These are phyloP conservation scores for Rhea pennata DNA, from an alignment of 2,113 vertebrate species.

Conservation along the genomic window DNA sequence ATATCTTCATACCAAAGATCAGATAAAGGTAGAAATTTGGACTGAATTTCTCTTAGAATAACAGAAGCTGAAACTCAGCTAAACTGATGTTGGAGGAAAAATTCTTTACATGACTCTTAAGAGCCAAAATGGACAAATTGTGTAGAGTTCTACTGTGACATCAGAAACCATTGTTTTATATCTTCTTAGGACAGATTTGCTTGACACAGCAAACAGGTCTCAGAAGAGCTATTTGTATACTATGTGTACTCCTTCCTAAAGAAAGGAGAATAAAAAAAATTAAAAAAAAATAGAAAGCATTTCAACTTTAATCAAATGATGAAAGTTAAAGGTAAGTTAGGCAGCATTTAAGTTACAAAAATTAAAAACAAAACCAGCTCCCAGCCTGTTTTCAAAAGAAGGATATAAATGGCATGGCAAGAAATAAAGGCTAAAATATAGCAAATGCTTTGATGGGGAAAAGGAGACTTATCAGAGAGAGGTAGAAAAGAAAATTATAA, in stretches of 20 bases:
- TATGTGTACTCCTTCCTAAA: not conserved
- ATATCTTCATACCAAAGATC: not conserved
- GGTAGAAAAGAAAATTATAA: not conserved
- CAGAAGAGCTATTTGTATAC: not conserved
- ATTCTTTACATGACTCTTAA: not conserved
- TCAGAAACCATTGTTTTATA: too few relatives aligned
- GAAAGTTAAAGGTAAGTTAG: not conserved
- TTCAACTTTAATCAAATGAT: not conserved
- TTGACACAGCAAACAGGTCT: not conserved
- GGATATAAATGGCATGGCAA: not conserved
- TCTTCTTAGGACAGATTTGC: not conserved
- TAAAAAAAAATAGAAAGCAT: not conserved
- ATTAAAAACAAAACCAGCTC: not conserved
- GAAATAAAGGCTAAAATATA: not conserved
- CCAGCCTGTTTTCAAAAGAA: not conserved
- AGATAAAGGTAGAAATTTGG: not conserved
- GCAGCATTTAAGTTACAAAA: not conserved
- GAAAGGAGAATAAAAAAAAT: rapidly evolving
- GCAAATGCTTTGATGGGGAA: not conserved
- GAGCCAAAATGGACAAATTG: not conserved
- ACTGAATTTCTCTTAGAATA: not conserved
- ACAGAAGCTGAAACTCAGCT: not conserved
- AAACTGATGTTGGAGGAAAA: not conserved
- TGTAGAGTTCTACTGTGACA: not conserved
- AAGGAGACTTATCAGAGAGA: not conserved